A percentile compares a stretch with the other conserved stretches of the same genome.
Evolutionary conservation across 2,888 invertebrate species (phyloP).

Genomic region (Chymomyza amoena): DNA sequence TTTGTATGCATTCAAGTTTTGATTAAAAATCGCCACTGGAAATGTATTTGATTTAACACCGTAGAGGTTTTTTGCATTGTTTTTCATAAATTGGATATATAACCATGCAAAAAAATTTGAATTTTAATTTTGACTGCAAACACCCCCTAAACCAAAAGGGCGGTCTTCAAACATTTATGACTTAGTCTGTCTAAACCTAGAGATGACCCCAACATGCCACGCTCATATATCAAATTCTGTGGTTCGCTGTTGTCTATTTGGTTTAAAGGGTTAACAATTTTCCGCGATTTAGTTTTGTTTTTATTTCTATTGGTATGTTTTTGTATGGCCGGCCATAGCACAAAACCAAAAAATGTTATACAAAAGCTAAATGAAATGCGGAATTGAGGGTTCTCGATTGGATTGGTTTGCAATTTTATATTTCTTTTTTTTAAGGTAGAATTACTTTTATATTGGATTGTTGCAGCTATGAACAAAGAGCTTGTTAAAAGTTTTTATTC

Average conservation of each 20-base stretch:
- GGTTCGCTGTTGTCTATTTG: conserved; percentile 19
- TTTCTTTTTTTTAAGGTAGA: too few species aligned
- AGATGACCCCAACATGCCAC: conserved; percentile 3
- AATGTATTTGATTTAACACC: conserved; percentile 58
- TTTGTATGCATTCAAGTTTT: conserved; percentile 28
- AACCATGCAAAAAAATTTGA: conserved; percentile 54
- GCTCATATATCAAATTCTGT: conserved; percentile 57
- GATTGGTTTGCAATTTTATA: too few species aligned
- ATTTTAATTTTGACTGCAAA: conserved; percentile 58
- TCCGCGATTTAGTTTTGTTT: too few species aligned
- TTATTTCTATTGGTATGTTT: too few species aligned
- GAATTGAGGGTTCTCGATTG: too few species aligned
- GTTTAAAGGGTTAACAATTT: neutral
- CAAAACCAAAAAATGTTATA: conserved; percentile 46
- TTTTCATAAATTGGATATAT: conserved; percentile 10
- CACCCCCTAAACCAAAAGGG: neutral
- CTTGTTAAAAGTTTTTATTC: too few species aligned
- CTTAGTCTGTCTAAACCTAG: conserved; percentile 15
- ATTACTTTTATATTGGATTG: too few species aligned
- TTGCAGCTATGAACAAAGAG: too few species aligned
- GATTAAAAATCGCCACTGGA: conserved; percentile 56
- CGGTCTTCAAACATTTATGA: conserved; percentile 21
- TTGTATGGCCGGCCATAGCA: too few species aligned
- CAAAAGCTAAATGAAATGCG: conserved; percentile 43
- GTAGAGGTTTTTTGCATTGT: conserved; percentile 4